Evolutionary conservation across 2,888 invertebrate species (phyloP).

Genomic region (Megastigmus dorsalis): DNA sequence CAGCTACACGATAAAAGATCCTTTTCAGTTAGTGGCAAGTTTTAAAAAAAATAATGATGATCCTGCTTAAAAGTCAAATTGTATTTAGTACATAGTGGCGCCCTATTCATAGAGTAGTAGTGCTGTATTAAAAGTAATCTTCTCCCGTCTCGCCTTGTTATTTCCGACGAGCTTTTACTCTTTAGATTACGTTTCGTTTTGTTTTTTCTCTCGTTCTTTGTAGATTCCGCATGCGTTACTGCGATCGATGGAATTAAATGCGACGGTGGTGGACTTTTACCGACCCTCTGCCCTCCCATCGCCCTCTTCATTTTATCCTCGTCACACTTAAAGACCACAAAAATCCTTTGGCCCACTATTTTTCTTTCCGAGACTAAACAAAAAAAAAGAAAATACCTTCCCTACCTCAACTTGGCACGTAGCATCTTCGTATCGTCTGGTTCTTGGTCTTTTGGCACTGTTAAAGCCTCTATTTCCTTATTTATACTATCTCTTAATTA

Average conservation of each 20-base stretch:
- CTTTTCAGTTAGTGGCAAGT: constrained; percentile 7
- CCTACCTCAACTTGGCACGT: constrained; percentile 58
- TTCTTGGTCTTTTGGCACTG: constrained; percentile 60
- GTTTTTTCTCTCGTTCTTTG: constrained; percentile 72
- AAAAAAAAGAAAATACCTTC: constrained; percentile 55
- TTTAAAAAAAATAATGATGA: constrained; percentile 26
- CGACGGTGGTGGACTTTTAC: constrained; percentile 70
- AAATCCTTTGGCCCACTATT: constrained; percentile 37
- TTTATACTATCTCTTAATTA: constrained; percentile 51
- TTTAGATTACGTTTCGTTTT: constrained; percentile 61
- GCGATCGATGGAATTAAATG: constrained; percentile 73
- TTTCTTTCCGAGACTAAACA: constrained; percentile 35
- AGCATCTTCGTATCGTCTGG: constrained; percentile 60
- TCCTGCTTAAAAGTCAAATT: constrained; percentile 23
- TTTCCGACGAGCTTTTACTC: constrained; percentile 49
- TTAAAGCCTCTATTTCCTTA: constrained; percentile 51
- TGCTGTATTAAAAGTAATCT: constrained; percentile 33
- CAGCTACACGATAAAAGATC: constrained; percentile 13
- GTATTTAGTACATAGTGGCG: neutral
- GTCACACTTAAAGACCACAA: constrained; percentile 51
- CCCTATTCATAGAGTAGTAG: constrained; percentile 18
- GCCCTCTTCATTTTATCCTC: constrained; percentile 1
- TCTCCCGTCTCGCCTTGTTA: constrained; percentile 43
- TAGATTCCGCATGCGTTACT: constrained; percentile 75
- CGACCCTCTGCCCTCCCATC: constrained; percentile 31